These are phyloP conservation scores for Pseudomyrmex cubaensis DNA, from an alignment of 1,140 invertebrate genomes.

Conservation along the genomic window DNA sequence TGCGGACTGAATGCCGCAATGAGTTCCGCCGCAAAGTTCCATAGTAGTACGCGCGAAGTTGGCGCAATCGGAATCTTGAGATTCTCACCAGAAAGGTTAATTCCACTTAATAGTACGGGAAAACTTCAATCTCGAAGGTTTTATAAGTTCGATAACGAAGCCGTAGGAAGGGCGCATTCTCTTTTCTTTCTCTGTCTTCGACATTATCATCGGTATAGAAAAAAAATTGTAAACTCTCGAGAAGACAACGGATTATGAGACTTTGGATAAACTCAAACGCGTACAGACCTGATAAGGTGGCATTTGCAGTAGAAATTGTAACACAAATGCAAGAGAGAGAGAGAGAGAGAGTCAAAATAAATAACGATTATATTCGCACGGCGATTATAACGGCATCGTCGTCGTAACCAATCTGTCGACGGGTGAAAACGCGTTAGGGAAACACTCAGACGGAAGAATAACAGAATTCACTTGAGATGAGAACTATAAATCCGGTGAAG, in stretches of 20 bases:
- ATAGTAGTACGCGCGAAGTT: slow-evolving; percentile 39
- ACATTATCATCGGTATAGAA: neutral
- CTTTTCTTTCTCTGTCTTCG: neutral
- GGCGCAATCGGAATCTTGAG: slow-evolving; percentile 59
- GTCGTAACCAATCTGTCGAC: neutral
- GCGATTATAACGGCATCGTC: neutral
- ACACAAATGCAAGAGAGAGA: neutral
- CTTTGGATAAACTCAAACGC: neutral
- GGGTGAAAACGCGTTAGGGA: slow-evolving; percentile 24
- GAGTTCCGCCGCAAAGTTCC: slow-evolving; percentile 48
- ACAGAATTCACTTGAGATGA: neutral
- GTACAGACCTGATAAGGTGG: neutral
- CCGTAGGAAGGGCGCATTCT: neutral
- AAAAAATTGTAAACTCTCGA: slow-evolving; percentile 29
- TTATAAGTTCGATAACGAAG: slow-evolving; percentile 60
- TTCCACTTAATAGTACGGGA: slow-evolving; percentile 54
- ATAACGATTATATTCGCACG: slow-evolving; percentile 38
- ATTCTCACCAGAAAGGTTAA: slow-evolving; percentile 56
- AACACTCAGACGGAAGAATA: slow-evolving; percentile 25
- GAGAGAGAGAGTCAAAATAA: neutral
- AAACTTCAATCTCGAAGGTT: slow-evolving; percentile 50
- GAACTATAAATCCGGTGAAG: neutral
- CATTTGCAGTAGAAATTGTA: slow-evolving; percentile 42
- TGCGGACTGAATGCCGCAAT: slow-evolving; percentile 56
- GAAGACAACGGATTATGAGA: slow-evolving; percentile 19